phyloP scores from a whole-genome alignment of 2,888 invertebrate genomes.

The Protonemura montana region DNA sequence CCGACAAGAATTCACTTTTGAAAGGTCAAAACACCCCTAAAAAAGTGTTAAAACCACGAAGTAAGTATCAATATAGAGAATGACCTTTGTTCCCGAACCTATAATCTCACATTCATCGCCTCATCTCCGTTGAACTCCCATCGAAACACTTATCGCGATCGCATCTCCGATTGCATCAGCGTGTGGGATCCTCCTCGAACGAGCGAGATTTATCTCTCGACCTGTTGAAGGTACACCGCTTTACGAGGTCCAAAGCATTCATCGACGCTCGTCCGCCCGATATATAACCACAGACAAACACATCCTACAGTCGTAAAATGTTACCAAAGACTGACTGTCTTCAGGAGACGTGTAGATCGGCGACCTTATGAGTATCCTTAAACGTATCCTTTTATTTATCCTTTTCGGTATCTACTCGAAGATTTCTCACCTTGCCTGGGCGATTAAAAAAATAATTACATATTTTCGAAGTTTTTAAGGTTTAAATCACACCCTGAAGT shows the following conservation, averaged over 20 bases:
- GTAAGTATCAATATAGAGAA: not conserved
- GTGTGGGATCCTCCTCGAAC: constrained; percentile 36
- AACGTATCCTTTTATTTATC: too few relatives aligned
- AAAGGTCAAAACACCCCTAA: not conserved
- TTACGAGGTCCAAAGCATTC: constrained; percentile 39
- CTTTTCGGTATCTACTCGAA: not conserved
- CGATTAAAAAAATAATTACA: constrained; percentile 21
- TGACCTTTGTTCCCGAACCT: not conserved
- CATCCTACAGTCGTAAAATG: constrained; percentile 43
- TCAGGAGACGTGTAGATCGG: not conserved
- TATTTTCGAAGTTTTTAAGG: constrained; percentile 14
- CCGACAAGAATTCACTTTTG: too few relatives aligned
- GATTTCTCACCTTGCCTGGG: constrained; percentile 1
- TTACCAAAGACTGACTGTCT: constrained; percentile 24
- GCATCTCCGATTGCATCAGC: not conserved
- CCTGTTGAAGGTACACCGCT: constrained; percentile 44
- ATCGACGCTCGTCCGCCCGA: not conserved
- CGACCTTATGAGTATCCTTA: not conserved
- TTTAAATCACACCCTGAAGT: constrained; percentile 19
- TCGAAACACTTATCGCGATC: not conserved
- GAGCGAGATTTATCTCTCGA: constrained; percentile 41
- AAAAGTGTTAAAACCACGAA: not conserved
- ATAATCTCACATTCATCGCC: not conserved
- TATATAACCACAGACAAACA: constrained; percentile 10
- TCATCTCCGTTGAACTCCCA: not conserved